Conservation (phyloP, 2,113 vertebrate species). For the Haemorhous mexicanus region DNA sequence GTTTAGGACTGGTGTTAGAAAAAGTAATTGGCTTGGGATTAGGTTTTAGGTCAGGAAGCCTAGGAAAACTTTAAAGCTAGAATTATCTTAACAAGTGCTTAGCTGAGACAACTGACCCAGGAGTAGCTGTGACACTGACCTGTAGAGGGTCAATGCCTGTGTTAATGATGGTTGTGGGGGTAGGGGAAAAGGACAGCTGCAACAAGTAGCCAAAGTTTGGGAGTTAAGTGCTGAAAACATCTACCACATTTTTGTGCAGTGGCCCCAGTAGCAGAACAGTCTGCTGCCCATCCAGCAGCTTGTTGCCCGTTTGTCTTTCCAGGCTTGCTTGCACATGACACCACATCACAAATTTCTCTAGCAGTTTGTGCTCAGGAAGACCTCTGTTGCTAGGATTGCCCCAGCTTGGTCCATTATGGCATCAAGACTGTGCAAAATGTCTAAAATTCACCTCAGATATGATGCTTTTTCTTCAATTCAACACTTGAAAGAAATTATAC, state of each 20-base stretch:
- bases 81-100: constrained; percentile 12
- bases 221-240: background rate
- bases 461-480: background rate
- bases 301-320: background rate
- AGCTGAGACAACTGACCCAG: background rate
- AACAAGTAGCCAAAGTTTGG: background rate
- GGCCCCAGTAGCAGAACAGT: background rate
- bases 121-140: background rate
- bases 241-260: background rate
- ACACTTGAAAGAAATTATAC: background rate
- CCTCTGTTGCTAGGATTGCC: background rate
- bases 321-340: background rate
- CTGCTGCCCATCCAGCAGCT: background rate
- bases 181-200: background rate
- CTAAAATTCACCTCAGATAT: background rate
- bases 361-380: background rate
- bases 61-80: constrained; percentile 20
- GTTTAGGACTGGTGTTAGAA: background rate
- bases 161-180: background rate
- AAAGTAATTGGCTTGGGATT: constrained; percentile 40
- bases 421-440: background rate
- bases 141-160: background rate
- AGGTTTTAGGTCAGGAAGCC: constrained; percentile 30
- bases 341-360: background rate
- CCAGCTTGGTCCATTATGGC: background rate